Percentiles rank a stretch among this genome's conserved stretches.
phyloP scores from a whole-genome alignment of 2,888 invertebrate species.

The Nemoura dubitans region DNA sequence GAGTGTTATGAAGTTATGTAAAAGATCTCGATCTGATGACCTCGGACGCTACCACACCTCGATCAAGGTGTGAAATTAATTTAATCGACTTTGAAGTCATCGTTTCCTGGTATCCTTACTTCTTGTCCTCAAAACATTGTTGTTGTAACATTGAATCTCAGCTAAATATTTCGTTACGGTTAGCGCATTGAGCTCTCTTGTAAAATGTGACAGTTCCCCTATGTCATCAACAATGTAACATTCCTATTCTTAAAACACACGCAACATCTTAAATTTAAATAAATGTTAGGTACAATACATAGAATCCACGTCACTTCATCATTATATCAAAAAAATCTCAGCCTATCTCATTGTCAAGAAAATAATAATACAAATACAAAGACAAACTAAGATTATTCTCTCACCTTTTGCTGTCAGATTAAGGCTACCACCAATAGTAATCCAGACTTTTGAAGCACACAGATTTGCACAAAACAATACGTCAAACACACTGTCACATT shows the following conservation, averaged over 20 bases:
- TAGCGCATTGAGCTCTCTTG: background rate
- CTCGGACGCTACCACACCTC: background rate
- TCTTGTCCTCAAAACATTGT: no score
- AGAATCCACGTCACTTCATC: background rate
- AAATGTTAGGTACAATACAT: no score
- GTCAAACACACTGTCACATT: background rate
- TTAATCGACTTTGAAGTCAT: background rate
- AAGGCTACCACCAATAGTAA: background rate
- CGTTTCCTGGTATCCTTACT: background rate
- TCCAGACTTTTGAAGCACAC: background rate
- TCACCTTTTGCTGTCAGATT: conserved; percentile 7
- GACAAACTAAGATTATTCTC: background rate
- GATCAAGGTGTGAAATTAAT: background rate
- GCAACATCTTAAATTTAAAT: background rate
- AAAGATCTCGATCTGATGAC: background rate
- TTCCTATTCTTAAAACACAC: background rate
- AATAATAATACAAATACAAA: background rate
- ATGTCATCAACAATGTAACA: background rate
- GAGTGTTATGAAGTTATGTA: no score
- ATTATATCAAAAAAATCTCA: background rate
- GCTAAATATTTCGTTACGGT: background rate
- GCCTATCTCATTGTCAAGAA: background rate
- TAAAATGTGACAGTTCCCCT: background rate
- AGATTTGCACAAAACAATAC: background rate
- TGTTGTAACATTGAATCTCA: background rate